Base-by-base conservation (phyloP, 2,888 invertebrate genomes). In the Embidobia sp. region DNA sequence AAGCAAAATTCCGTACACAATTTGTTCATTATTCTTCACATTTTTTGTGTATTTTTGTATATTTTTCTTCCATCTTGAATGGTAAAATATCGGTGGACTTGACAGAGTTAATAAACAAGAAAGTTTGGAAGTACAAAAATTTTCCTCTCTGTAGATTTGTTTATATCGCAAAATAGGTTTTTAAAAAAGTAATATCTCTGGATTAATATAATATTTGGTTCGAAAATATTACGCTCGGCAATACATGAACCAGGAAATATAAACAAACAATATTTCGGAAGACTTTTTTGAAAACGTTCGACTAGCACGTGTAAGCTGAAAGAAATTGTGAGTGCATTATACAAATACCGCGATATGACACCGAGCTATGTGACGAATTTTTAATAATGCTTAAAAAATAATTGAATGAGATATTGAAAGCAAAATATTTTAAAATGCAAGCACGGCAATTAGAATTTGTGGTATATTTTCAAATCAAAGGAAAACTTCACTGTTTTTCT, bases 111-210 rank as follows among this genome's bases (percentile, higher is more conserved):
- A 27, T 29, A 48, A 49, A n/a, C 40, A 33, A 29, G 8, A 7
- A 40, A 29, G 26, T 33, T 33, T 3, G 22, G 22, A 35, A 35
- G 31, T 35, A 35, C 35, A 42, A 29, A 29, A 51, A 27, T 33
- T 44, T n/a, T 18, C 16, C 42, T 19, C 18, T 15, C 35, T 37
- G 35, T 6, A 67, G 46, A 57, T 85, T 86, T 86, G 85, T 88
- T 87, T 86, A 87, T 87, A 86, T 86, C 85, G 82, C 84, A 82
- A 84, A 86, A 86, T 86, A 84, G 85, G 84, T 87, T 86, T 85
- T 83, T 82, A 86, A 86, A 86, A 86, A 82, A 84, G 83, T 86
- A 85, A 88, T 87, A 86, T 85, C 85, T 85, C 77, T 82, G 86
- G 87, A 88, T 87, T 88, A 88, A 79, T 82, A 83, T 79, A 42